Evolutionary conservation across 2,113 vertebrate genomes (phyloP).

Genomic region (Merops nubicus): DNA sequence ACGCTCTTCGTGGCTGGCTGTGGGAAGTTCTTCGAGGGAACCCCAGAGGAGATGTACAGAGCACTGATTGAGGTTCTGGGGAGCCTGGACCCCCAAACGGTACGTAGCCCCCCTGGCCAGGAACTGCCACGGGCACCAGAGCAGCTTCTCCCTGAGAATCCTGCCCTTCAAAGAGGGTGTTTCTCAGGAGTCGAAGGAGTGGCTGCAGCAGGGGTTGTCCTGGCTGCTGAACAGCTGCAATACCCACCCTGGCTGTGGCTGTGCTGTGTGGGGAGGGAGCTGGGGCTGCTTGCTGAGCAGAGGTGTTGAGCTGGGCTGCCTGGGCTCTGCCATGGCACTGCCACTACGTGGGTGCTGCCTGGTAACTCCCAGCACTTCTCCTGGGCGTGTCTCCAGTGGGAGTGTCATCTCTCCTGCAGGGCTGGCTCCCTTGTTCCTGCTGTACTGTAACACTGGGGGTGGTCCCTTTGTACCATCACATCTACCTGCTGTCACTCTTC

Average conservation of each 20-base stretch:
- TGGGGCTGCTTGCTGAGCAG: not conserved
- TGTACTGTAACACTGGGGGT: fast-evolving
- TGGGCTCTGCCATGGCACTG: not conserved
- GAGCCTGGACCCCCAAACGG: constrained; percentile 87
- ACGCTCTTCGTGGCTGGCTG: constrained; percentile 95
- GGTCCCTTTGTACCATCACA: not conserved
- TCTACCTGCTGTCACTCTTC: not conserved
- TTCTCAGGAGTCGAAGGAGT: fast-evolving
- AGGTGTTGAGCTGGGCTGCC: not conserved
- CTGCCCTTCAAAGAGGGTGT: not conserved
- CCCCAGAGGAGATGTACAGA: constrained; percentile 94
- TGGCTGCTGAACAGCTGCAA: not conserved
- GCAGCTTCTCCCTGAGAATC: not conserved
- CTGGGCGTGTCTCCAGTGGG: too few relatives aligned
- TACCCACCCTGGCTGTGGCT: not conserved
- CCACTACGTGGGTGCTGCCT: too few relatives aligned
- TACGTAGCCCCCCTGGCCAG: constrained; percentile 52
- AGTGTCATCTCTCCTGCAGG: not conserved
- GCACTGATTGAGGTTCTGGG: constrained; percentile 91
- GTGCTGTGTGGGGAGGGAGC: not conserved
- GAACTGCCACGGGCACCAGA: fast-evolving
- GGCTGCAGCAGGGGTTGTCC: not conserved
- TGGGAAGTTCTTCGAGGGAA: constrained; percentile 97
- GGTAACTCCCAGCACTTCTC: not conserved
- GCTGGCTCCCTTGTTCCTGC: not conserved